phyloP scores from a whole-genome alignment of 2,888 invertebrate genomes.

The Anagyrus pseudococci region DNA sequence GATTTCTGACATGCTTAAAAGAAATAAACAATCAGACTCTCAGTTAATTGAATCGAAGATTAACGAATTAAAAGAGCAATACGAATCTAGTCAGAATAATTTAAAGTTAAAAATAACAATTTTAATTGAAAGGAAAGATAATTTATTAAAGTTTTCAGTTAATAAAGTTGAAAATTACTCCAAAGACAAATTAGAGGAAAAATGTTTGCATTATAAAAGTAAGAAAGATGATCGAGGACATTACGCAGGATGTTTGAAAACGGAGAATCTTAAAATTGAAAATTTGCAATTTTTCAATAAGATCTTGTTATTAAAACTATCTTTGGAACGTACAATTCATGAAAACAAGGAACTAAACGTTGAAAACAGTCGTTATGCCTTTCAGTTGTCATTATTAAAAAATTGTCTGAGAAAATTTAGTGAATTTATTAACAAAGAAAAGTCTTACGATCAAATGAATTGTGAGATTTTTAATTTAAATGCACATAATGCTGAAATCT shows the following conservation, averaged over 20 bases:
- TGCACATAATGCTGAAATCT: no score
- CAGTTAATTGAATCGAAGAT: no score
- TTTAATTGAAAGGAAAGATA: constrained; percentile 1
- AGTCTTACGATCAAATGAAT: background rate
- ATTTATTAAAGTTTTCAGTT: constrained; percentile 49
- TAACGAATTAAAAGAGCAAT: no score
- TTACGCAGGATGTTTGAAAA: constrained; percentile 31
- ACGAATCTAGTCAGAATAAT: no score
- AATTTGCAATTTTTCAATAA: background rate
- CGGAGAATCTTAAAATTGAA: background rate
- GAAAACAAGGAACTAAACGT: constrained; percentile 41
- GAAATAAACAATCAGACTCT: no score
- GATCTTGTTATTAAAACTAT: constrained; percentile 40
- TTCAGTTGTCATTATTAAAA: constrained; percentile 40
- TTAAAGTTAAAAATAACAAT: no score
- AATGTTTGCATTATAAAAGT: constrained; percentile 43
- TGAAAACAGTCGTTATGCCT: constrained; percentile 45
- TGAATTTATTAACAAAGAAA: constrained; percentile 2
- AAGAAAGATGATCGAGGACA: constrained; percentile 44
- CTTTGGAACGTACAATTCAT: constrained; percentile 43
- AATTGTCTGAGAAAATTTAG: constrained; percentile 14
- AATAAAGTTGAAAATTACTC: constrained; percentile 48
- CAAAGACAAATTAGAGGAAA: constrained; percentile 45
- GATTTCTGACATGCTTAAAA: no score
- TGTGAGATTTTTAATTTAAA: background rate